phyloP scores from a whole-genome alignment of 2,113 vertebrate genomes.

The Poicephalus gulielmi region DNA sequence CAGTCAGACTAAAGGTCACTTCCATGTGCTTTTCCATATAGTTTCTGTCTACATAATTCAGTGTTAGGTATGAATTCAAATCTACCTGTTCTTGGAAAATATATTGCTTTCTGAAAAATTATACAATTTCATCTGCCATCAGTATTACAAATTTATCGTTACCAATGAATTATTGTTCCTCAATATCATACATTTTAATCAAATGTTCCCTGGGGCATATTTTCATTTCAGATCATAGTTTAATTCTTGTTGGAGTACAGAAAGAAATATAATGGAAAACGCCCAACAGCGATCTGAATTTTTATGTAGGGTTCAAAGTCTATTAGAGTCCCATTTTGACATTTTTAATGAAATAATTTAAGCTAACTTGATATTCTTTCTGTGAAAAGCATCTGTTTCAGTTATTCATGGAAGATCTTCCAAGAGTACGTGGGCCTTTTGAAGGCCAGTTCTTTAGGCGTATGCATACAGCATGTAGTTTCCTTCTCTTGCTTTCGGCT shows the following conservation, averaged over 20 bases:
- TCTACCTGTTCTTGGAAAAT: neutral
- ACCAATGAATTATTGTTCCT: neutral
- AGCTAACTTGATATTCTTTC: neutral
- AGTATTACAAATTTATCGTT: constrained; percentile 36
- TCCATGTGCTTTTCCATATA: neutral
- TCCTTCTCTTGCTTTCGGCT: neutral
- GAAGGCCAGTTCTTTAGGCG: neutral
- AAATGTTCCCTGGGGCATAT: neutral
- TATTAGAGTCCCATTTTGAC: neutral
- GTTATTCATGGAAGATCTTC: neutral
- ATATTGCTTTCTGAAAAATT: neutral
- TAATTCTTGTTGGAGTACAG: constrained; percentile 7
- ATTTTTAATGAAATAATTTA: constrained; percentile 1
- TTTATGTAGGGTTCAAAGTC: neutral
- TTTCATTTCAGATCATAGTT: constrained; percentile 17
- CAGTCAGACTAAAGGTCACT: neutral
- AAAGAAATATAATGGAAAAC: constrained; percentile 8
- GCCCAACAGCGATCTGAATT: neutral
- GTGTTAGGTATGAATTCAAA: neutral
- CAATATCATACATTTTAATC: constrained; percentile 39
- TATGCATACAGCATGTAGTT: neutral
- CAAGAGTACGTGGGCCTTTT: neutral
- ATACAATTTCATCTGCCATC: neutral
- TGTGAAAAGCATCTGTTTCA: neutral
- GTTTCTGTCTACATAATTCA: neutral